A percentile compares a stretch with the other conserved stretches of the same genome.
Evolutionary conservation across 1,140 invertebrate species (phyloP).

Genomic region (Euwallacea similis): DNA sequence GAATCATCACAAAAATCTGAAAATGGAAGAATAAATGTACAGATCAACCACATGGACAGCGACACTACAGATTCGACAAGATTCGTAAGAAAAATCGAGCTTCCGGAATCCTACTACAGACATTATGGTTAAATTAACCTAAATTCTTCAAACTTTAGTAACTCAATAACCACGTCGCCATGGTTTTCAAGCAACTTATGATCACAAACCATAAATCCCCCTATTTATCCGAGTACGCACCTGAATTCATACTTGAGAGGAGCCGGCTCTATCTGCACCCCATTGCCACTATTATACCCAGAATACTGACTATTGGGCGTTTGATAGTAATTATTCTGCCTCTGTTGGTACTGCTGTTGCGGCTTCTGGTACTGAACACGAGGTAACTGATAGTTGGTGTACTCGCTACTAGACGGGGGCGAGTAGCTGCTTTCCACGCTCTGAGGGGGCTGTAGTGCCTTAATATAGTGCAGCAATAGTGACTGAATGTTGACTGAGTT

Average conservation of each 20-base stretch:
- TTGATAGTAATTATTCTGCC: conserved; percentile 1
- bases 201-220: too few species aligned
- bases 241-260: conserved; percentile 26
- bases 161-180: too few species aligned
- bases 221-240: background rate
- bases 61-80: too few species aligned
- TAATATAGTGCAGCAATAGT: conserved; percentile 49
- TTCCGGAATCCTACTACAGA: too few species aligned
- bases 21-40: too few species aligned
- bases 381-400: conserved; percentile 12
- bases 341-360: background rate
- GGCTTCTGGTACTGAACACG: conserved; percentile 32
- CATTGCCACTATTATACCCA: background rate
- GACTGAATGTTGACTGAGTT: conserved; percentile 58
- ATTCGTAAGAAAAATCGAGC: too few species aligned
- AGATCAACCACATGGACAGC: too few species aligned
- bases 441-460: conserved; percentile 38
- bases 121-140: too few species aligned
- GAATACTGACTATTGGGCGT: background rate
- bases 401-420: background rate
- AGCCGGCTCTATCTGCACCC: conserved; percentile 12
- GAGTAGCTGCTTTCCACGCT: conserved; percentile 3
- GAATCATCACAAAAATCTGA: too few species aligned
- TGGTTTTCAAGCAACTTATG: too few species aligned
- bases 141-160: too few species aligned